A percentile compares a stretch with the other conserved stretches of the same genome.
phyloP scores from a whole-genome alignment of 1,140 invertebrate genomes.

The Chrysomallon squamiferum region DNA sequence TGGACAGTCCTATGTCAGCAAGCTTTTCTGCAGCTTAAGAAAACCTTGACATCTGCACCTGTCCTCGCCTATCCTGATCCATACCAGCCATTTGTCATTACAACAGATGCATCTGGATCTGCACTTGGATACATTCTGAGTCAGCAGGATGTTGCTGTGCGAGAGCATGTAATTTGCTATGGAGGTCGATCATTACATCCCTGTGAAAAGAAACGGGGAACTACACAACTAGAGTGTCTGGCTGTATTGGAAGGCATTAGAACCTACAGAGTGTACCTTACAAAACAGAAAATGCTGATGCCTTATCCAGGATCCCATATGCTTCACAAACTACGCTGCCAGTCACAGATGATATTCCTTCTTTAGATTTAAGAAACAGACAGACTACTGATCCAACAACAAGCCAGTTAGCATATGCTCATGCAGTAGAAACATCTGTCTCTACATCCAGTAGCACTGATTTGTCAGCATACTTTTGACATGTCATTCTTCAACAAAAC shows the following conservation, averaged over 20 bases:
- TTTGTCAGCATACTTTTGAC: too few species aligned
- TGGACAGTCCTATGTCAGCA: slow-evolving; percentile 15
- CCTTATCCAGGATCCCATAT: too few species aligned
- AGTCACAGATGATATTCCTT: too few species aligned
- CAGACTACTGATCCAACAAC: too few species aligned
- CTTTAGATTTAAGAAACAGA: too few species aligned
- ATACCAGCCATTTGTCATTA: background rate
- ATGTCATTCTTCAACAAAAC: too few species aligned
- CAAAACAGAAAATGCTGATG: slow-evolving; percentile 43
- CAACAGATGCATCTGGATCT: background rate
- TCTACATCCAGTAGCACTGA: too few species aligned
- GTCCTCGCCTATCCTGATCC: background rate
- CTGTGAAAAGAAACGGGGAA: background rate
- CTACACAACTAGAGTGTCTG: background rate
- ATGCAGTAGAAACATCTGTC: too few species aligned
- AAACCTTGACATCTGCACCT: background rate
- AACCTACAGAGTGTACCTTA: slow-evolving; percentile 66
- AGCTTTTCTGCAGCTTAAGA: slow-evolving; percentile 20
- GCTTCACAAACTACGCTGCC: too few species aligned
- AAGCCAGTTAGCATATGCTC: too few species aligned
- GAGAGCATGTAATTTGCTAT: background rate
- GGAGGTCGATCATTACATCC: background rate
- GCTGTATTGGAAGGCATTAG: too few species aligned
- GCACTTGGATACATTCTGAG: background rate
- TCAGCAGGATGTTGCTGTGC: background rate